Evolutionary conservation across 2,113 vertebrate species (phyloP).

Genomic region (Corydoras maculifer): DNA sequence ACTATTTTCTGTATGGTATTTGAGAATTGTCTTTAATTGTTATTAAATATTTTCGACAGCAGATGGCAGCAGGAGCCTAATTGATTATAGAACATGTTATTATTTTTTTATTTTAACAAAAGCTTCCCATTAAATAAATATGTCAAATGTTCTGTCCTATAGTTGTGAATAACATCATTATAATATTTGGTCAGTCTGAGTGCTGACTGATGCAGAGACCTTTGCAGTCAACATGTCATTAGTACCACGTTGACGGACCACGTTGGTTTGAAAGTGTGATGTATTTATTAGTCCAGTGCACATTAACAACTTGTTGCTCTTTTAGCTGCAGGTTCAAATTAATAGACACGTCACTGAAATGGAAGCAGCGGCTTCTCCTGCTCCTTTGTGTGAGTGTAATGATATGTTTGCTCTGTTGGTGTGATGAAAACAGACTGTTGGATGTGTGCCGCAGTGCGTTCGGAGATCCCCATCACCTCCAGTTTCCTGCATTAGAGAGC

Average conservation of each 20-base stretch:
- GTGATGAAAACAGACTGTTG: constrained; percentile 15
- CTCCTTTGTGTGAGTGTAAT: constrained; percentile 18
- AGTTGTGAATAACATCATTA: no score
- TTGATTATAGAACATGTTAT: not conserved
- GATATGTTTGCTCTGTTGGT: constrained; percentile 17
- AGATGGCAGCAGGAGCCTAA: constrained; percentile 21
- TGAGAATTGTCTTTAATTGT: not conserved
- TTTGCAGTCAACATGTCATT: no score
- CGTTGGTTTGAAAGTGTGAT: not conserved
- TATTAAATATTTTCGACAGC: not conserved
- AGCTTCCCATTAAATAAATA: constrained; percentile 41
- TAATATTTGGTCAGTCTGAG: no score
- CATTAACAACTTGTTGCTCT: not conserved
- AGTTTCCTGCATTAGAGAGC: constrained; percentile 15
- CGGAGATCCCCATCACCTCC: constrained; percentile 1
- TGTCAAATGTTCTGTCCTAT: not conserved
- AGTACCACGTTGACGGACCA: not conserved
- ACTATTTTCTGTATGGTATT: not conserved
- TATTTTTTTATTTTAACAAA: constrained; percentile 14
- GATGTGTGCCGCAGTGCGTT: not conserved
- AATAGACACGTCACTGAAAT: not conserved
- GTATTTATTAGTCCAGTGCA: not conserved
- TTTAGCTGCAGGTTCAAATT: not conserved
- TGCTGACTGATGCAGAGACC: no score
- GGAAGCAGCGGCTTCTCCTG: not conserved